Conservation (phyloP, 2,797 vertebrate genomes). For the Syngnathus rostellatus region DNA sequence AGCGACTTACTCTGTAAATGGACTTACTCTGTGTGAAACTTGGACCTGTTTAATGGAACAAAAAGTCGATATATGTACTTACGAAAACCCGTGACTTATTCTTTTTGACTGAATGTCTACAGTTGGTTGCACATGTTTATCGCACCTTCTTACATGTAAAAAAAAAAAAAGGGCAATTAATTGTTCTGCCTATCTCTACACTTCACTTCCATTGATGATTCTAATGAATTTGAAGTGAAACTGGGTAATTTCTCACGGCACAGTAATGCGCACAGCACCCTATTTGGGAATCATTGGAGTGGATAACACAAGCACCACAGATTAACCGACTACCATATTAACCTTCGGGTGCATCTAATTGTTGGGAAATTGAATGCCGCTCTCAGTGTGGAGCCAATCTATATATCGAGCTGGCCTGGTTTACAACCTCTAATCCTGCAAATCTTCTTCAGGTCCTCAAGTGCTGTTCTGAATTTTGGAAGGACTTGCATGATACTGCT, state of each 20-base stretch:
- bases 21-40: not conserved
- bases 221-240: not conserved
- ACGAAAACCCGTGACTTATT: not conserved
- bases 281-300: not conserved
- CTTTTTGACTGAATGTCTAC: not conserved
- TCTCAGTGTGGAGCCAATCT: constrained; percentile 60
- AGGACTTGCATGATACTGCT: constrained; percentile 51
- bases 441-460: constrained; percentile 66
- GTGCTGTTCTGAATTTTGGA: constrained; percentile 67
- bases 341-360: constrained; percentile 68
- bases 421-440: constrained; percentile 71
- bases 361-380: constrained; percentile 68
- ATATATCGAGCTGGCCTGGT: constrained; percentile 60
- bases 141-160: not conserved
- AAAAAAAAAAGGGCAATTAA: not conserved
- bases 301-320: constrained; percentile 43
- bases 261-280: not conserved
- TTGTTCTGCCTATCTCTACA: not conserved
- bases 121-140: not conserved
- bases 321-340: constrained; percentile 70
- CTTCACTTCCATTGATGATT: not conserved
- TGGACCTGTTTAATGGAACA: not conserved
- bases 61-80: not conserved
- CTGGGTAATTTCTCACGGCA: not conserved
- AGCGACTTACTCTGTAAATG: not conserved